Percentiles rank a stretch among this genome's conserved stretches.
phyloP scores from a whole-genome alignment of 2,113 vertebrate genomes.

The Laticauda laticaudata region DNA sequence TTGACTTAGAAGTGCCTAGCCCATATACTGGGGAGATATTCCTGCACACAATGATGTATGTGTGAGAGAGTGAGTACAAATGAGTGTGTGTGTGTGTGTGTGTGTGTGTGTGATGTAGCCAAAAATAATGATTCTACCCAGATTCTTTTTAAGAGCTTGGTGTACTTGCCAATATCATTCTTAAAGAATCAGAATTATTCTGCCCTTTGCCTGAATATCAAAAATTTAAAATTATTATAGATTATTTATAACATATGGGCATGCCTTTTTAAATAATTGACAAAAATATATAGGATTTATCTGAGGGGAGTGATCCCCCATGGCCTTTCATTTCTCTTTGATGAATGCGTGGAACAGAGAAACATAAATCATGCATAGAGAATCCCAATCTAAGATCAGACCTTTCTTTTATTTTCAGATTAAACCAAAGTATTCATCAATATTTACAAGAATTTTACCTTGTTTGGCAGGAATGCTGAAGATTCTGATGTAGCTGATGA shows the following conservation, averaged over 20 bases:
- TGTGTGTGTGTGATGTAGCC: neutral
- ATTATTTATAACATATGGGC: neutral
- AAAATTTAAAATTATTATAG: neutral
- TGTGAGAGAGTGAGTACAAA: too few relatives aligned
- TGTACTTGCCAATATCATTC: neutral
- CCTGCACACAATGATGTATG: too few relatives aligned
- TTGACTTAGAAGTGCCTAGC: too few relatives aligned
- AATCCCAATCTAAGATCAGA: neutral
- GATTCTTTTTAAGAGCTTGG: neutral
- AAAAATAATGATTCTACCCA: neutral
- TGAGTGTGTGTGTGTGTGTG: too few relatives aligned
- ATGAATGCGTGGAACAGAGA: neutral
- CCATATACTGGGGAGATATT: too few relatives aligned
- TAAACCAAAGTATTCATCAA: neutral
- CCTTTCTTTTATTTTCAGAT: neutral
- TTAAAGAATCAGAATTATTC: neutral
- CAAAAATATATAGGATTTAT: neutral
- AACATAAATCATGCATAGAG: neutral
- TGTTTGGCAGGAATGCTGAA: constrained; percentile 75
- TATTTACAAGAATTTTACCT: constrained; percentile 68
- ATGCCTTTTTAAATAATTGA: neutral
- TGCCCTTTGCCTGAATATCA: neutral
- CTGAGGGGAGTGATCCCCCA: neutral
- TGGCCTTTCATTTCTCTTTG: neutral
- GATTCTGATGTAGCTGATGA: constrained; percentile 72